phyloP scores from a whole-genome alignment of 2,888 invertebrate species.

The Belgica antarctica region DNA sequence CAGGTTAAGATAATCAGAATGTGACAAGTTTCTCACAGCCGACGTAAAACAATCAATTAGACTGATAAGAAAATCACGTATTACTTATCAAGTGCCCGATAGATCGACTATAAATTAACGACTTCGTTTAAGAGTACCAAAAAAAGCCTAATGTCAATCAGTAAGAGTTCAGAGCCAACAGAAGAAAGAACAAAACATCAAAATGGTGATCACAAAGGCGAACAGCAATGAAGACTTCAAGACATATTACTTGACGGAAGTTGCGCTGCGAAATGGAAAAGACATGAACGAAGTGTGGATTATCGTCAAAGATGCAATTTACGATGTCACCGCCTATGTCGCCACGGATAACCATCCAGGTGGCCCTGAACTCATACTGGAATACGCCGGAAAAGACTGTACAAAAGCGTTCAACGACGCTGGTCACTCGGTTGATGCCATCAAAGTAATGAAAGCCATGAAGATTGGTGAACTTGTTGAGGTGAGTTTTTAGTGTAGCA shows the following conservation, averaged over 20 bases:
- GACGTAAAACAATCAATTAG: neutral
- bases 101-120: neutral
- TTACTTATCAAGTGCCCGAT: neutral
- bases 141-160: neutral
- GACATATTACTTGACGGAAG: conserved; percentile 58
- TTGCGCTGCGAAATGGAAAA: conserved; percentile 61
- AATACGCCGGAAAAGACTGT: conserved; percentile 66
- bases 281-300: conserved; percentile 62
- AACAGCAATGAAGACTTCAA: neutral
- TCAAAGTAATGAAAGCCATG: conserved; percentile 58
- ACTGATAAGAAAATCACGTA: neutral
- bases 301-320: conserved; percentile 64
- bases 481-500: conserved; percentile 53
- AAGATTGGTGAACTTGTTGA: conserved; percentile 67
- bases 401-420: conserved; percentile 65
- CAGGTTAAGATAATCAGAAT: neutral
- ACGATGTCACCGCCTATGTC: conserved; percentile 61
- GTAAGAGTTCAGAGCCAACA: neutral
- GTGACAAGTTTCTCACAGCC: neutral
- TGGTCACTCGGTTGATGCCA: conserved; percentile 68
- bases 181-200: neutral
- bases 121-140: neutral
- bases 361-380: conserved; percentile 62
- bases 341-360: conserved; percentile 68
- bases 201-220: neutral